Percentiles rank a stretch among this genome's conserved stretches.
These are phyloP conservation scores for Sinella curviseta DNA, from an alignment of 1,140 invertebrate genomes.

Conservation along the genomic window DNA sequence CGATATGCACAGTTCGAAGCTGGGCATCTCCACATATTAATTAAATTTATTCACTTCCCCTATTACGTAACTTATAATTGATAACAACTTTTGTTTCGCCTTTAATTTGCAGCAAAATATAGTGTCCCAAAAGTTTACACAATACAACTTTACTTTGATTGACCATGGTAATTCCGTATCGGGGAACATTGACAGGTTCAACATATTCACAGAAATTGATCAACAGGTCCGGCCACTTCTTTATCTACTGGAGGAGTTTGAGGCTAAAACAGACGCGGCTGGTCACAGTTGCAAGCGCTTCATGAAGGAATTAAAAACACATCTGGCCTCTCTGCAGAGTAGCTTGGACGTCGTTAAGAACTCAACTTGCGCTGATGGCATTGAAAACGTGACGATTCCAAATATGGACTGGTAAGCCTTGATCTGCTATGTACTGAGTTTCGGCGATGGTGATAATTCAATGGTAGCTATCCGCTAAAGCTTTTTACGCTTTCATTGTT, in stretches of 20 bases:
- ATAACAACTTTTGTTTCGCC: background rate
- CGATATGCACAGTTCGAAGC: no score
- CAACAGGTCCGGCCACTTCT: background rate
- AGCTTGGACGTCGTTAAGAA: background rate
- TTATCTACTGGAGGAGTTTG: background rate
- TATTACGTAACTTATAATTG: background rate
- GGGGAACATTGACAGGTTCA: background rate
- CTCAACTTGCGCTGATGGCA: background rate
- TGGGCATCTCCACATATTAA: no score
- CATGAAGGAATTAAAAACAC: background rate
- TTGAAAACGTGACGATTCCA: background rate
- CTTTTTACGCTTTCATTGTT: background rate
- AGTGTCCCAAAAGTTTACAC: constrained; percentile 12
- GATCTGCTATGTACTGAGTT: no score
- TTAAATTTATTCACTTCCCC: no score
- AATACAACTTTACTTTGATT: constrained; percentile 12
- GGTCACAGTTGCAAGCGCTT: background rate
- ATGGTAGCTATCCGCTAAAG: background rate
- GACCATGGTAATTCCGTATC: background rate
- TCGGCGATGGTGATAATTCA: no score
- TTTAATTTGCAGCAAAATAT: constrained; percentile 22
- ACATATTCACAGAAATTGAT: background rate
- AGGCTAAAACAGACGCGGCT: background rate
- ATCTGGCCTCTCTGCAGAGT: background rate
- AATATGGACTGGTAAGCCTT: background rate